Evolutionary conservation across 2,797 vertebrate species (phyloP).

Genomic region (Betta splendens): DNA sequence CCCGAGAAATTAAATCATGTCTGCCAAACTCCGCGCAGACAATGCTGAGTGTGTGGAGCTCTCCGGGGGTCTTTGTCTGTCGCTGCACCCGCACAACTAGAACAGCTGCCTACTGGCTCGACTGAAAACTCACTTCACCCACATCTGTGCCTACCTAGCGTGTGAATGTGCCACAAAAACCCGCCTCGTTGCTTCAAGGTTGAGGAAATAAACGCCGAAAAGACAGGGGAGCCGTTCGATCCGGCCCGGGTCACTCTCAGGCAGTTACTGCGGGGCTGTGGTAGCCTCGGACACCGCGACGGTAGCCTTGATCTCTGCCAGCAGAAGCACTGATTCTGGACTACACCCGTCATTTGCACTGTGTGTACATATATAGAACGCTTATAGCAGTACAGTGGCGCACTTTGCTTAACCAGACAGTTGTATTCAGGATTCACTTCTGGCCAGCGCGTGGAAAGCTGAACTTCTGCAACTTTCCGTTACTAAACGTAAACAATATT

Average conservation of each 20-base stretch:
- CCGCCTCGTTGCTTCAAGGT: neutral
- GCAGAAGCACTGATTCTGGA: neutral
- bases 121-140: slow-evolving; percentile 17
- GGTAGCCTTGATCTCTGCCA: slow-evolving; percentile 43
- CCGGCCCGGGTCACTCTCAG: slow-evolving; percentile 34
- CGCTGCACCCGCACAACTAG: slow-evolving; percentile 31
- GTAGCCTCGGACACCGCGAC: slow-evolving; percentile 50
- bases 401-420: neutral
- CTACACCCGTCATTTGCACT: too few relatives aligned
- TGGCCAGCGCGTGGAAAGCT: neutral
- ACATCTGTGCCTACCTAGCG: neutral
- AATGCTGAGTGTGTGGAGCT: slow-evolving; percentile 55
- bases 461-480: neutral
- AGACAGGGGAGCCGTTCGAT: neutral
- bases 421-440: neutral
- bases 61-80: slow-evolving; percentile 72
- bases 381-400: too few relatives aligned
- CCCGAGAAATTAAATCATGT: slow-evolving; percentile 12
- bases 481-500: neutral
- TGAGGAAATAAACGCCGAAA: neutral
- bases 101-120: slow-evolving; percentile 57
- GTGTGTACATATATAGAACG: too few relatives aligned
- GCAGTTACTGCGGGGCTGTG: slow-evolving; percentile 14
- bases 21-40: slow-evolving; percentile 45
- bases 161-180: neutral